Evolutionary conservation across 2,888 invertebrate species (phyloP), one percentile per base, ranked within the genome.

Genomic region (Leptinotarsa peninsularis): DNA sequence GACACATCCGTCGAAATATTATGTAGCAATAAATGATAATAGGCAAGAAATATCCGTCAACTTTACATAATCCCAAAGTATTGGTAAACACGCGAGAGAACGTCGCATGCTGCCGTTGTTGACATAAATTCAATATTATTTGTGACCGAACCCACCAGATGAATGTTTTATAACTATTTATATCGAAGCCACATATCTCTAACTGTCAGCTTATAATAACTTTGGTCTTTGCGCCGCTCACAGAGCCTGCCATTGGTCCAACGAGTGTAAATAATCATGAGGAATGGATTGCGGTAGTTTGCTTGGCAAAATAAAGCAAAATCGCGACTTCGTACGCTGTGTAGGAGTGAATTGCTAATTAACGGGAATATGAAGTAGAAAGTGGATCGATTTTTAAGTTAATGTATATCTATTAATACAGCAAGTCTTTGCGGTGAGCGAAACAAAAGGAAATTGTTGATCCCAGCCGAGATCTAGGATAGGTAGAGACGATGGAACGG

Each of bases 361-460:
- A 85, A 83, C 83, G 84, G 84, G 85, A 85, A 85, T 86, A 83
- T 84, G 85, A 83, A 84, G 82, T 85, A 85, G 85, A 85, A 86
- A 86, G 86, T 85, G 82, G 85, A 81, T 79, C 78, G 75, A 78
- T 77, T 78, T 78, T 80, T 79, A 72, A 79, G 75, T 76, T 72
- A 73, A 76, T 75, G 71, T 63, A 71, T 69, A 74, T 73, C 76
- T 77, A 77, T 77, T 79, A 79, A 77, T 77, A 79, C 54, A 69
- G 68, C 66, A 58, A 50, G 68, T 52, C 68, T 74, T 76, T 74
- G 76, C 73, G 73, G 74, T 50, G 58, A 69, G 56, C 67, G 71
- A 72, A 74, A 75, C 72, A 77, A 77, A 76, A 76, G 67, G 58
- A 76, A 71, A 56, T 71, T 18, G 33, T 70, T 10, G 67, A 73